These are phyloP conservation scores for Pseudorectes ferrugineus DNA, from an alignment of 2,113 vertebrate species.

Conservation along the genomic window DNA sequence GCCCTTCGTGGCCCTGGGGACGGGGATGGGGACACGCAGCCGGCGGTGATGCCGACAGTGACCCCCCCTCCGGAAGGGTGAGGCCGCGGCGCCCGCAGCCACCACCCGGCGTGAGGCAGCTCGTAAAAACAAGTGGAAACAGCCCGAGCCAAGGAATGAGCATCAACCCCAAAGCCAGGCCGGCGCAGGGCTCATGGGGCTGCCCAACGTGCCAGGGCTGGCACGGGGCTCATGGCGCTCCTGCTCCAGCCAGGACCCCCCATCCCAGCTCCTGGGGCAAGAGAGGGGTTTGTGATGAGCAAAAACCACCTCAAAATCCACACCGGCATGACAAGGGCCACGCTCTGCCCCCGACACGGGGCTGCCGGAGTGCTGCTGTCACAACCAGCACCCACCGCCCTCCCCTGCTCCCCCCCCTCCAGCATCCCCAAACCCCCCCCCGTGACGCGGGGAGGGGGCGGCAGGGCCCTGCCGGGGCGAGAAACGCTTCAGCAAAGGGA, in stretches of 20 bases:
- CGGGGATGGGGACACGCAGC: not conserved
- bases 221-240: fast-evolving
- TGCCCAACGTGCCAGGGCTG: not conserved
- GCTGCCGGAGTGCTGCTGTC: not conserved
- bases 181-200: fast-evolving
- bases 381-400: not conserved
- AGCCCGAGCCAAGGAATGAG: not conserved
- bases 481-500: not conserved
- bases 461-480: not conserved
- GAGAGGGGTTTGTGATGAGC: not conserved
- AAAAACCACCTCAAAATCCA: not conserved
- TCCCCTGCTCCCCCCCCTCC: not conserved
- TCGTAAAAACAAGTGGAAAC: not conserved
- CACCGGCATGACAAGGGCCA: fast-evolving
- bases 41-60: fast-evolving
- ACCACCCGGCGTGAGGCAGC: not conserved
- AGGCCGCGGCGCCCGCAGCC: not conserved
- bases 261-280: fast-evolving
- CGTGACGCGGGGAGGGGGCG: not conserved
- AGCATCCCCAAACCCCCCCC: not conserved
- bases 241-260: not conserved
- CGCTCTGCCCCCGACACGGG: not conserved
- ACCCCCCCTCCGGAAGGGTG: not conserved
- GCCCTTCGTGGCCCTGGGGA: not conserved
- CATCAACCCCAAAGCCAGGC: not conserved